Evolutionary conservation across 2,888 invertebrate species (phyloP), one percentile per base, ranked within the genome.

Genomic region (Caenorhabditis sp.): DNA sequence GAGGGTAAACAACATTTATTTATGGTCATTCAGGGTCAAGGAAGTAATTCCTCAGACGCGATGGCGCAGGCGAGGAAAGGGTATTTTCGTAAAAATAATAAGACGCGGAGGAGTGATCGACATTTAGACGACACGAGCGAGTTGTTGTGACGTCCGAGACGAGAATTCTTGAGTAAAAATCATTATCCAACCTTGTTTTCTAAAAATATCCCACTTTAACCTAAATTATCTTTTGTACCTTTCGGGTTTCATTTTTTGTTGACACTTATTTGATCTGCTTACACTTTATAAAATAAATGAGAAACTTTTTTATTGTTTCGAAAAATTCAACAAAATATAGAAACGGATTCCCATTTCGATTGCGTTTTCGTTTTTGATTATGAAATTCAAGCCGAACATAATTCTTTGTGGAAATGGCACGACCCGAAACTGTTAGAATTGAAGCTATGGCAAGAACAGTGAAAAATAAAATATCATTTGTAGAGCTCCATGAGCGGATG

Each of bases 61-160:
- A 62, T 53, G 26, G 45, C 58, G 13, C 72, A 52, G 13, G 55
- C 48, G 13, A 43, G 58, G 35, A 63, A 78, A 58, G 72, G 78
- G 39, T 78, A 72, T 58, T 78, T 78, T 55, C 66, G 72, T 32
- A 78, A 78, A 63, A 68, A 78, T 68, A 70, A 65, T 55, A 72
- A 73, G 48, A 46, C 41, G 39, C 66, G 78, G 26, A 48, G 78
- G 39, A 78, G 78, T 52, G 46, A 73, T 52, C 41, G 71, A 71
- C 61, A 61, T 63, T 27, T 70, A 43, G 56, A 76, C 50, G 61
- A 66, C 11, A 46, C 61, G 45, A 55, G 61, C 46, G 26, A 59
- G 45, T 17, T 43, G 48, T 50, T 43, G 68, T 68, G 68, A 68
- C 48, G 41, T 48, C 22, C 20, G 13, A 17, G 2, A 27, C 24